A percentile compares a stretch with the other conserved stretches of the same genome.
phyloP scores from a whole-genome alignment of 2,888 invertebrate species.

The Rhingia rostrata region DNA sequence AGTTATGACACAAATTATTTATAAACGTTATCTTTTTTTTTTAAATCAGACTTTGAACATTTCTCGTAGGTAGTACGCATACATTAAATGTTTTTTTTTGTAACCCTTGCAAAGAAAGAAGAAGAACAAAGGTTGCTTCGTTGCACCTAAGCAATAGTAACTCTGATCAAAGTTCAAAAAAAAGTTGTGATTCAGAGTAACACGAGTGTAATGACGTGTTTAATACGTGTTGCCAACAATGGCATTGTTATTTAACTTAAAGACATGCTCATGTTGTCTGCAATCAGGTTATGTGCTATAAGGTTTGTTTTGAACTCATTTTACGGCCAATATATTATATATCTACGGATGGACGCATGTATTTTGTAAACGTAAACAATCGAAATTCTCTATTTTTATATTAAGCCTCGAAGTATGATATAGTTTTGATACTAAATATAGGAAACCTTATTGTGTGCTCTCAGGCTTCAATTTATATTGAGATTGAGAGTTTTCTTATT shows the following conservation, averaged over 20 bases:
- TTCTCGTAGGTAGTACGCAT: background rate
- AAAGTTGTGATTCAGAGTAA: constrained; percentile 48
- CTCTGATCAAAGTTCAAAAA: constrained; percentile 60
- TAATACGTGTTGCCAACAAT: constrained; percentile 35
- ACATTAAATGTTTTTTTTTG: background rate
- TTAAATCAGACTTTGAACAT: background rate
- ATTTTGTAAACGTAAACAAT: background rate
- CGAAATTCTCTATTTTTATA: background rate
- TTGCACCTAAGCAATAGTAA: constrained; percentile 15
- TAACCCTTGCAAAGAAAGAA: background rate
- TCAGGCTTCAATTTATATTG: background rate
- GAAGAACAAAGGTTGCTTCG: constrained; percentile 57
- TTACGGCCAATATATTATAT: constrained; percentile 1
- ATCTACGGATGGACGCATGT: background rate
- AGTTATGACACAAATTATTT: background rate
- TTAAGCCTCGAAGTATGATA: constrained; percentile 14
- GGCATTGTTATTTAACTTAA: background rate
- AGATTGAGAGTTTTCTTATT: too few relatives aligned
- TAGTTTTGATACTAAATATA: background rate
- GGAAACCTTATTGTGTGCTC: background rate
- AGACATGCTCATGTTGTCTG: background rate
- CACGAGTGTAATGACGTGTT: constrained; percentile 26
- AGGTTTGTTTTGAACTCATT: background rate
- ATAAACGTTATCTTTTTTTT: constrained; percentile 5
- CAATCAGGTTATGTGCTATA: constrained; percentile 11